Evolutionary conservation across 2,113 vertebrate genomes (phyloP).

Genomic region (Psilopogon haemacephalus): DNA sequence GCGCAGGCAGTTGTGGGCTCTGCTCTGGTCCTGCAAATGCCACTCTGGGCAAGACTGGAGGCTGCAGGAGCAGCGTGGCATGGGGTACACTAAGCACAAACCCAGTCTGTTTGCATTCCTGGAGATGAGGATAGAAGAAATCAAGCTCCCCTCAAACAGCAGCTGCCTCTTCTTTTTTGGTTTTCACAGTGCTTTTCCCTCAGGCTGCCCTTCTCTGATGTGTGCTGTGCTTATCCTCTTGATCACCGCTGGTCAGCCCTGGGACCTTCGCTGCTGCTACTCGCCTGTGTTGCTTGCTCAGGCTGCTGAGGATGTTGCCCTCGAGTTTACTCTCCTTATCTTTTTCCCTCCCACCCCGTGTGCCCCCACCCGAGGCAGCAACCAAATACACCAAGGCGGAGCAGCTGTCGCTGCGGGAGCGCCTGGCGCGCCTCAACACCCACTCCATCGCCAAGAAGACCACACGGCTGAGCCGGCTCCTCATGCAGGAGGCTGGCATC

Average conservation of each 20-base stretch:
- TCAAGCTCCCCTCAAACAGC: neutral
- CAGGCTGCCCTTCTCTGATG: neutral
- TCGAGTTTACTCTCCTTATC: neutral
- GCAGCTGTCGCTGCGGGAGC: conserved; percentile 85
- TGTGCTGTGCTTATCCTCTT: neutral
- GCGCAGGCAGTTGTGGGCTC: neutral
- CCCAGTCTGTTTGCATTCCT: neutral
- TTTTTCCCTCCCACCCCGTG: neutral
- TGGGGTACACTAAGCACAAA: neutral
- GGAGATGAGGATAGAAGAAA: neutral
- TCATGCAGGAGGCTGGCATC: conserved; percentile 91
- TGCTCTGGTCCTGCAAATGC: too few species aligned
- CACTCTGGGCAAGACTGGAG: neutral
- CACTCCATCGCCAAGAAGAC: conserved; percentile 97
- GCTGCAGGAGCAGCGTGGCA: neutral
- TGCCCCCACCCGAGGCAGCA: conserved; percentile 70
- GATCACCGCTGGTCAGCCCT: neutral
- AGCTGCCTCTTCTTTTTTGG: neutral
- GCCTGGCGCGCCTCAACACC: conserved; percentile 86
- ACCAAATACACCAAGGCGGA: conserved; percentile 90
- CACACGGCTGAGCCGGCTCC: conserved; percentile 83
- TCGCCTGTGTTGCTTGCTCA: rapidly evolving
- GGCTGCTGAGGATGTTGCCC: neutral
- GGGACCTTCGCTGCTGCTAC: neutral
- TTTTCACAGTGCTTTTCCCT: neutral